Evolutionary conservation across 2,113 vertebrate species (phyloP), one percentile per base, ranked within the genome.

Genomic region (Phylloscopus trochiloides): DNA sequence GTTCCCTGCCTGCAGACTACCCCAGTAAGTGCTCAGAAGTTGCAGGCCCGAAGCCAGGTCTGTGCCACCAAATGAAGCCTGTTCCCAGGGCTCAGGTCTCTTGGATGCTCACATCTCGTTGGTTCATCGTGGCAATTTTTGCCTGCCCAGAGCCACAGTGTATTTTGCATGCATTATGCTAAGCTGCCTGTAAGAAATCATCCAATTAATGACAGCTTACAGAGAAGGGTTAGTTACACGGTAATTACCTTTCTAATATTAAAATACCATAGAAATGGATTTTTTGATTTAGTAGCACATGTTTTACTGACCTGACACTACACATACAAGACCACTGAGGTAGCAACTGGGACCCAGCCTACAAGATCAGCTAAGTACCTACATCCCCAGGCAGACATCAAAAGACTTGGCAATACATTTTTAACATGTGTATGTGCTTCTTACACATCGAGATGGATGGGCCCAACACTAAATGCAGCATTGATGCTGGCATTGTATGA

Each of bases 171-270:
- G 93, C 67, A 66, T 93, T 96, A 96, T 76, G 85, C 71, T 91
- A 94, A 95, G 85, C 90, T 93, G 85, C 91, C 92, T 90, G 25
- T 62, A 90, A 79, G 66, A 93, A 96, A 96, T 93, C 95, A 96
- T 88, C 87, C 90, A 94, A 90, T 91, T 95, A 97, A 95, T 78
- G 80, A 78, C 77, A 87, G 86, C 88, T 96, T 95, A 94, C 55
- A 66, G 68, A 75, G 55, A 28, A 73, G 78, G 47, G 85, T 51
- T 87, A 87, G 74, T 93, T 95, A 94, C 81, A 93, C 0, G 0
- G 55, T 85, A 93, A 88, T 94, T 93, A 93, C 75, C 81, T 86
- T 86, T 36, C 88, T 86, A 79, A 90, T 58, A 90, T 86, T 95
- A 92, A 94, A 88, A 96, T 86, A 86, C 42, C 71, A 73, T 58